Evolutionary conservation across 2,888 invertebrate genomes (phyloP), one percentile per base, ranked within the genome.

Genomic region (Drosophila picticornis): DNA sequence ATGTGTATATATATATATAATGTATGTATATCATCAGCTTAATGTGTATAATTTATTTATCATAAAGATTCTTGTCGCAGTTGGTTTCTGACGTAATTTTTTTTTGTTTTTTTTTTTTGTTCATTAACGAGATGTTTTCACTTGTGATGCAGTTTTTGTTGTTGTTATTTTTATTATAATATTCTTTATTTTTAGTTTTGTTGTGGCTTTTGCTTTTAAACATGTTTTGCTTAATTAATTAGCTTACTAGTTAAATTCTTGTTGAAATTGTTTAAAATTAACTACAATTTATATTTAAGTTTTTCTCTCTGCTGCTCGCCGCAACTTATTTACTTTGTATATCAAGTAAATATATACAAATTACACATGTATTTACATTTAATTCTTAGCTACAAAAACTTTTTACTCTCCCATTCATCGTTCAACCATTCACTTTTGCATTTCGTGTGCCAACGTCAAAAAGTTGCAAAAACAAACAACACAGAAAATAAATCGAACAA

Each of bases 351-450:
- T 85, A 87, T 85, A 84, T 85, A 85, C 85, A 85, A 84, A 87
- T 85, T 85, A 85, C 89, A 85, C 84, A 84, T 87, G 84, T 85
- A 85, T 85, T 85, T 85, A 85, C 85, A 85, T 73, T 89, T 85
- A 85, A 81, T 69, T 75, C 87, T 84, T 89, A 87, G 87, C 89
- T 81, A 85, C 76, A 76, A 79, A 79, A 75, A 77, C 78, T 58
- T 38, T 34, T 48, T 22, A 40, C 56, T 46, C 34, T 34, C 22
- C 22, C 22, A 13, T 32, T 22, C 32, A n/a, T n/a, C 53, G n/a
- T n/a, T 22, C 31, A 34, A 27, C 50, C 36, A 32, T 46, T 58
- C 31, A 38, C 6, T 50, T 71, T 60, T 52, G 62, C 70, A 58
- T 60, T 53, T 70, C 70, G 29, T 72, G 84, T 84, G 83, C 82